Evolutionary conservation across 2,797 vertebrate species (phyloP).

Genomic region (Myotis planiceps): DNA sequence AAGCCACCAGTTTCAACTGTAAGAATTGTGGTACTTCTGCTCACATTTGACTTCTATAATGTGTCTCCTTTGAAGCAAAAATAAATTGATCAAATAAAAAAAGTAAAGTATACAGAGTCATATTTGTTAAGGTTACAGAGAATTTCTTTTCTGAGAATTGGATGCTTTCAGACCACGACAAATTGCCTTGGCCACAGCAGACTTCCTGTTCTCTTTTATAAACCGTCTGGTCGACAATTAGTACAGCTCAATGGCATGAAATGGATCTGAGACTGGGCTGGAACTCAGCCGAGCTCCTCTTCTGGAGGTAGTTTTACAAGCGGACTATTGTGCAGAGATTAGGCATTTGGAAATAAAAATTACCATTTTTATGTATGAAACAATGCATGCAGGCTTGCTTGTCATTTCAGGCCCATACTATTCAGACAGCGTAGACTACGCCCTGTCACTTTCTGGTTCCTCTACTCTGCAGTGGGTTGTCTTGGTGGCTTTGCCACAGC

Average conservation of each 20-base stretch:
- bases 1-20: neutral
- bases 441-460: neutral
- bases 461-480: neutral
- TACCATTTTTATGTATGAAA: constrained; percentile 2
- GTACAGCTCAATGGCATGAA: constrained; percentile 49
- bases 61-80: constrained; percentile 28
- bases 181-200: constrained; percentile 80
- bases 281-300: constrained; percentile 11
- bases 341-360: constrained; percentile 17
- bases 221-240: constrained; percentile 53
- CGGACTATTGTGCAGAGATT: constrained; percentile 6
- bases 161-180: constrained; percentile 81
- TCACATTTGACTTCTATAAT: constrained; percentile 23
- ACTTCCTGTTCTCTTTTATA: constrained; percentile 84
- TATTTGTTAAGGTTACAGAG: constrained; percentile 75
- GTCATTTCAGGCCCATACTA: neutral
- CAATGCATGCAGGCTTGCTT: neutral
- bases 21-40: neutral
- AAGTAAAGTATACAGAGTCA: neutral
- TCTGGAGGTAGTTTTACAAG: constrained; percentile 40
- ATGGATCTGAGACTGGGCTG: neutral
- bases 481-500: neutral
- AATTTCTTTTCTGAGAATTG: constrained; percentile 88
- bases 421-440: neutral
- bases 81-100: constrained; percentile 6